Base-by-base conservation (phyloP, 2,888 invertebrate species). In the Flexamia atlantica region DNA sequence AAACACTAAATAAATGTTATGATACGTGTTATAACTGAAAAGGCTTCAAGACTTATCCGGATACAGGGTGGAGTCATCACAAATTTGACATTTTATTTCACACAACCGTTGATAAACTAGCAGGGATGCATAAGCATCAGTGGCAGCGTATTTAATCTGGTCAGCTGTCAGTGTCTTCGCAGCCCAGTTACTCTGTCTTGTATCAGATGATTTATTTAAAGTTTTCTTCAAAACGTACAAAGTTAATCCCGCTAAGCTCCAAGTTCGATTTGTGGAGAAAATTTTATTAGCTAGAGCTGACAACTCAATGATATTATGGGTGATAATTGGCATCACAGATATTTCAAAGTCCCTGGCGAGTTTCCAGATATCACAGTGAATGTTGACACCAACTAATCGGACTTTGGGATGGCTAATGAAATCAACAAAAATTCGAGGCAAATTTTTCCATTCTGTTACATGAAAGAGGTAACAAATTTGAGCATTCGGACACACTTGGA, bases 301-400 rank as follows among this genome's bases (percentile, higher is more conserved):
- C 84, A 92, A 90, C 87, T 94, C 94, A 17, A 93, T 87, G 86
- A 93, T 93, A 88, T 93, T 90, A 82, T 89, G 93, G 46, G 91
- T 90, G 50, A 94, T 91, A 14, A 93, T 90, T 25, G 91, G 91
- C 0, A 90, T 91, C 85, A 92, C 91, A 53, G 93, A 90, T 85
- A 92, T 92, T 1, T 90, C 89, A 88, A 93, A 94, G 89, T 94
- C 94, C 85, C 93, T 90, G 20, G 92, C 91, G 79, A 94, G 88
- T 88, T 94, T 94, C 87, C 93, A 90, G 81, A 94, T 90, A 88
- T 94, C 94, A 87, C 94, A 94, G 88, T 93, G 93, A 64, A 94
- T 92, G 88, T 93, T 94, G 42, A 94, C 92, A 36, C 94, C 94
- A 87, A 93, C 92, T 57, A 94, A 88, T 84, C 90, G 90, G 23